Evolutionary conservation across 2,113 vertebrate species (phyloP).

Genomic region (Pteropus alecto): DNA sequence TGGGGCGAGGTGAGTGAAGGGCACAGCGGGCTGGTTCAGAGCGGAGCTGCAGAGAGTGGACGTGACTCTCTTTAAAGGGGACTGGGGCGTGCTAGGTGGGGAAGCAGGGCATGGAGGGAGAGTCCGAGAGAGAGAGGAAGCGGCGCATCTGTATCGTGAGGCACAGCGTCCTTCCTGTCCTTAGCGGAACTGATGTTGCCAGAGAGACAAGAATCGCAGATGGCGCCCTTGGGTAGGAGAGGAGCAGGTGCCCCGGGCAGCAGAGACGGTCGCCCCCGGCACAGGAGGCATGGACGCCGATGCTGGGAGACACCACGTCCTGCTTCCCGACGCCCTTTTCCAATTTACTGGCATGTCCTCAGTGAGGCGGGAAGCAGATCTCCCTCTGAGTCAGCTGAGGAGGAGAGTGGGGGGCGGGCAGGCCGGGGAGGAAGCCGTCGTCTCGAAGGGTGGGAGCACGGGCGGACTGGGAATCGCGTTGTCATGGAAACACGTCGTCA

Average conservation of each 20-base stretch:
- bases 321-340: not conserved
- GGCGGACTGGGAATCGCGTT: no score
- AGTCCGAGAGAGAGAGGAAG: not conserved
- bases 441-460: no score
- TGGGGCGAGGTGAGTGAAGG: fast-evolving
- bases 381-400: no score
- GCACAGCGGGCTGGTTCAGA: fast-evolving
- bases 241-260: not conserved
- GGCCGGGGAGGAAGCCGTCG: no score
- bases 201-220: not conserved
- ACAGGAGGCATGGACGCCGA: fast-evolving
- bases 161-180: fast-evolving
- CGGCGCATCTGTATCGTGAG: fast-evolving
- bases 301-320: fast-evolving
- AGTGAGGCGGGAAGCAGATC: not conserved
- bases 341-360: not conserved
- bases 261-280: fast-evolving
- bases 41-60: fast-evolving
- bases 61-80: not conserved
- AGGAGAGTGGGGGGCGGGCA: no score
- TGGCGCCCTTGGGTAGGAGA: fast-evolving
- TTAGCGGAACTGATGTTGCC: fast-evolving
- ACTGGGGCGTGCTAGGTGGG: fast-evolving
- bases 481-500: no score
- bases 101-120: not conserved